Evolutionary conservation across 1,140 invertebrate genomes (phyloP), one percentile per base, ranked within the genome.

Genomic region (Leptonema lineaticorne): DNA sequence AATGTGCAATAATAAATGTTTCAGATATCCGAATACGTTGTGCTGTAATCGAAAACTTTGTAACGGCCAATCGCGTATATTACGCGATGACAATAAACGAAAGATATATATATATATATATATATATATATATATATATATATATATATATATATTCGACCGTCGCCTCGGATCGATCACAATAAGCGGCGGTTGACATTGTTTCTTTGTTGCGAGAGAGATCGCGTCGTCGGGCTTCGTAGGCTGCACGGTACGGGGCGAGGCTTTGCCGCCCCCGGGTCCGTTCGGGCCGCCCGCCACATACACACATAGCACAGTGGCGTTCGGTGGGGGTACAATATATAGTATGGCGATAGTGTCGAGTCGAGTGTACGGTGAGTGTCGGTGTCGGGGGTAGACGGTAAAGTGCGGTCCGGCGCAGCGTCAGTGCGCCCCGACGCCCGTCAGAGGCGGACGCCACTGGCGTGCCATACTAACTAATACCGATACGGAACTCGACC

Each of bases 371-470:
- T 20, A 5, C 18, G 50, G 4, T 20, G 3, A 11, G 5, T 9
- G 50, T 50, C 11, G 9, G 22, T 26, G 46, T 14, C 30, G 16
- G 20, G 46, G 9, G 37, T 3, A 16, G 37, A 11, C 30, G 30
- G 30, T 11, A 33, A 33, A 11, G 16, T 1, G 16, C 4, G 22
- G 50, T 24, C 18, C 50, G 9, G 50, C 50, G 20, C 24, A 18
- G 50, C 50, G 24, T 20, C 50, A 53, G 50, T 53, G 50, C 50
- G 50, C 50, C 50, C 50, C 50, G 50, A 53, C 50, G 50, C 22
- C 50, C 50, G 50, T 53, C 50, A 53, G 50, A 20, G 50, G 50
- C 50, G 50, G 50, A 53, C 50, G 50, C 50, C 18, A 1, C 50
- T 22, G 50, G 6, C 50, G 24, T 24, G 50, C 50, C n/a, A 24